Evolutionary conservation across 2,888 invertebrate genomes (phyloP).

Genomic region (Tenthredo notha): DNA sequence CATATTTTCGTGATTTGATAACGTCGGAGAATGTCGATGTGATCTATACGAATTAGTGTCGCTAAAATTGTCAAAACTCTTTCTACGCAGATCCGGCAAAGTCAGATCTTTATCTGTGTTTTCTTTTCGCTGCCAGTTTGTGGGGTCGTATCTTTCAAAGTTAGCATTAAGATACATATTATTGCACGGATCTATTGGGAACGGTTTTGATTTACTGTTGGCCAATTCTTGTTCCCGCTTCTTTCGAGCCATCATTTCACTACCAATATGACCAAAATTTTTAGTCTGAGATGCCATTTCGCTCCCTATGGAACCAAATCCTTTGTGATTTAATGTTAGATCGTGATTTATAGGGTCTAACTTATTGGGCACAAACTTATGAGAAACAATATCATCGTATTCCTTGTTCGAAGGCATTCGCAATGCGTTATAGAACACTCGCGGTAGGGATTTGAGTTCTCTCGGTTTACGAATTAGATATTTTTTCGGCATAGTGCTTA

Average conservation of each 20-base stretch:
- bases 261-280: conserved; percentile 49
- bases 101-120: conserved; percentile 41
- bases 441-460: conserved; percentile 42
- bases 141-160: conserved; percentile 49
- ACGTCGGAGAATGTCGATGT: conserved; percentile 37
- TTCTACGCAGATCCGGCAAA: conserved; percentile 43
- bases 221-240: conserved; percentile 48
- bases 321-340: conserved; percentile 20
- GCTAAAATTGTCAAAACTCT: conserved; percentile 41
- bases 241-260: conserved; percentile 51
- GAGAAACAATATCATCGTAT: conserved; percentile 40
- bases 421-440: conserved; percentile 41
- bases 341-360: conserved; percentile 50
- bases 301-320: conserved; percentile 46
- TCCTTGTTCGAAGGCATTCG: conserved; percentile 49
- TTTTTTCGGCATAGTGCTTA: conserved; percentile 46
- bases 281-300: conserved; percentile 50
- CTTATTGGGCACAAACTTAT: conserved; percentile 50
- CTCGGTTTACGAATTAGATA: conserved; percentile 26
- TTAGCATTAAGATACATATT: conserved; percentile 49
- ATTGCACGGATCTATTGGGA: conserved; percentile 46
- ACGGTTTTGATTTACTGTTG: conserved; percentile 42
- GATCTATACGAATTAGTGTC: conserved; percentile 30
- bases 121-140: conserved; percentile 46
- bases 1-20: conserved; percentile 49